Base-by-base conservation (phyloP, 37 sponge, comb jelly and placozoan species). In the Diacarnus erythraeanus region DNA sequence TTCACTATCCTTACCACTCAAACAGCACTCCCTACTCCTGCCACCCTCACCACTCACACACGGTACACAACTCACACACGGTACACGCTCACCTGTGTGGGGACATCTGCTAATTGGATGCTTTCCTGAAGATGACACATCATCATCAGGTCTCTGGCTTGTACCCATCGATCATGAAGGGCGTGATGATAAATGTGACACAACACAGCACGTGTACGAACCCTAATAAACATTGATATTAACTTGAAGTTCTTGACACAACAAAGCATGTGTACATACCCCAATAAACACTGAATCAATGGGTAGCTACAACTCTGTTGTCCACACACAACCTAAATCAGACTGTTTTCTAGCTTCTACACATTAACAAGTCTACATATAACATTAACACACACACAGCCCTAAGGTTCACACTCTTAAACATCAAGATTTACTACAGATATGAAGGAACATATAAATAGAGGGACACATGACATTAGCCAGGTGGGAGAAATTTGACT, bases 111-210 rank as follows among this genome's bases (percentile, higher is more conserved):
- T 40, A 82, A 83, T 30, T 86, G 85, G 34, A 96, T 94, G 30
- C 61, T 83, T 81, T 99, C 97, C 80, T 99, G 99, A n/a, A 99
- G 82, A 42, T 96, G 96, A 54, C 87, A 88, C 94, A 96, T 96
- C 73, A 99, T 76, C 94, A 98, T 96, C 31, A 96, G 84, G 69
- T 93, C 94, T 1, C 90, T 66, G 33, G 94, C 99, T 80, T 96
- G 87, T 67, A 74, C 82, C 96, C 96, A 98, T 71, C 91, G 79
- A 67, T 95, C 77, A 51, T 95, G 96, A 17, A 98, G 79, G 21
- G 99, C 96, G 30, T 92, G 91, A 80, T 94, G 88, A 79, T 98
- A 98, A 76, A 96, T 91, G 51, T 96, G 94, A n/a, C 92, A 98
- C 43, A 98, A 81, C 70, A 98, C 83, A 65, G 99, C 92, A 9